These are phyloP conservation scores for Apteryx mantelli DNA, from an alignment of 2,113 vertebrate genomes.

Conservation along the genomic window DNA sequence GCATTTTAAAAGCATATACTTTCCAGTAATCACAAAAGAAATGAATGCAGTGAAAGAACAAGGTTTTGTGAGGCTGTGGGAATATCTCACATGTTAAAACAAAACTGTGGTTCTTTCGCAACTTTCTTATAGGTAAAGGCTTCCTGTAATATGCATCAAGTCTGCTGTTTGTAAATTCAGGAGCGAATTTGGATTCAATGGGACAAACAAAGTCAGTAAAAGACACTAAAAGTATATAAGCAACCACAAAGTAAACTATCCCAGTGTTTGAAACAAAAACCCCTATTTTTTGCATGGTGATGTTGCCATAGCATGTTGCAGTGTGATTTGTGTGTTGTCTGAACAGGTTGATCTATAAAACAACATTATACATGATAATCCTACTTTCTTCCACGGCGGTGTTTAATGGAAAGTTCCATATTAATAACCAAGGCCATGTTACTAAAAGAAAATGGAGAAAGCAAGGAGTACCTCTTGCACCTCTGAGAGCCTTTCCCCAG, in stretches of 20 bases:
- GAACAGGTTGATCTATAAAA: slow-evolving; percentile 46
- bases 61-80: slow-evolving; percentile 23
- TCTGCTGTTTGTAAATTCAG: slow-evolving; percentile 41
- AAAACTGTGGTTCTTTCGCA: slow-evolving; percentile 53
- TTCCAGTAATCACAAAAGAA: neutral
- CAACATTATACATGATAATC: neutral
- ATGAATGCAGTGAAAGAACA: neutral
- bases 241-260: slow-evolving; percentile 36
- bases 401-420: neutral
- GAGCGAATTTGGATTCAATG: slow-evolving; percentile 61
- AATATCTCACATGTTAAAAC: slow-evolving; percentile 36
- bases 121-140: slow-evolving; percentile 61
- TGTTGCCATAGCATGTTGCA: slow-evolving; percentile 65
- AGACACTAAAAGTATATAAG: slow-evolving; percentile 58
- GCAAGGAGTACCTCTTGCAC: neutral
- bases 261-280: slow-evolving; percentile 69
- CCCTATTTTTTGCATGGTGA: slow-evolving; percentile 70
- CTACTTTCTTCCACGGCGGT: neutral
- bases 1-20: neutral
- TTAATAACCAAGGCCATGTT: neutral
- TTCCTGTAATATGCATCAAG: slow-evolving; percentile 61
- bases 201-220: slow-evolving; percentile 54
- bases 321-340: slow-evolving; percentile 62
- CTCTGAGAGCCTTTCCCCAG: neutral
- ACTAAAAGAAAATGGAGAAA: neutral